Evolutionary conservation across 1,140 invertebrate genomes (phyloP).

Genomic region (Heliothis subflexa): DNA sequence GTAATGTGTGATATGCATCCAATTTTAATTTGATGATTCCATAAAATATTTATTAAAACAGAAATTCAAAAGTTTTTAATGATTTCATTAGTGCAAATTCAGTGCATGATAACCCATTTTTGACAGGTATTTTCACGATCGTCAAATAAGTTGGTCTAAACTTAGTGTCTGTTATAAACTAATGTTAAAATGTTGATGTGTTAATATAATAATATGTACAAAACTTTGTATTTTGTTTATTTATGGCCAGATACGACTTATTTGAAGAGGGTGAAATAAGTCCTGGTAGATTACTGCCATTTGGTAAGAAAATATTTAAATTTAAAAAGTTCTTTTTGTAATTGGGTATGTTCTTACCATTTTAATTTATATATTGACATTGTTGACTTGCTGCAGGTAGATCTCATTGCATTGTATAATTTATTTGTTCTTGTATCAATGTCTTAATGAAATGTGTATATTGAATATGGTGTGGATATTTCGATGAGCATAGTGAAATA

Average conservation of each 20-base stretch:
- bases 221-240: constrained; percentile 47
- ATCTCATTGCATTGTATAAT: constrained; percentile 49
- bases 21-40: constrained; percentile 76
- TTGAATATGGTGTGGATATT: constrained; percentile 47
- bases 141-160: constrained; percentile 46
- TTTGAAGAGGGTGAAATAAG: constrained; percentile 39
- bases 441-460: constrained; percentile 46
- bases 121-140: constrained; percentile 30
- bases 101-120: constrained; percentile 27
- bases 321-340: constrained; percentile 11
- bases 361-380: constrained; percentile 37
- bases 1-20: constrained; percentile 80
- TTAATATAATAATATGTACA: constrained; percentile 40
- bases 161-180: constrained; percentile 31
- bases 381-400: constrained; percentile 45
- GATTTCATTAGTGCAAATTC: constrained; percentile 56
- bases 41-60: constrained; percentile 69
- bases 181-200: constrained; percentile 44
- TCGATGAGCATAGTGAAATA: constrained; percentile 47
- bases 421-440: constrained; percentile 45
- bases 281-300: constrained; percentile 38
- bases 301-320: constrained; percentile 25
- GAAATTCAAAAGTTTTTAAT: constrained; percentile 56
- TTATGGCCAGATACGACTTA: constrained; percentile 37
- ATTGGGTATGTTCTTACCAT: constrained; percentile 37